A percentile compares a stretch with the other conserved stretches of the same genome.
These are phyloP conservation scores for Gallinago media DNA, from an alignment of 2,113 vertebrate species.

Conservation along the genomic window DNA sequence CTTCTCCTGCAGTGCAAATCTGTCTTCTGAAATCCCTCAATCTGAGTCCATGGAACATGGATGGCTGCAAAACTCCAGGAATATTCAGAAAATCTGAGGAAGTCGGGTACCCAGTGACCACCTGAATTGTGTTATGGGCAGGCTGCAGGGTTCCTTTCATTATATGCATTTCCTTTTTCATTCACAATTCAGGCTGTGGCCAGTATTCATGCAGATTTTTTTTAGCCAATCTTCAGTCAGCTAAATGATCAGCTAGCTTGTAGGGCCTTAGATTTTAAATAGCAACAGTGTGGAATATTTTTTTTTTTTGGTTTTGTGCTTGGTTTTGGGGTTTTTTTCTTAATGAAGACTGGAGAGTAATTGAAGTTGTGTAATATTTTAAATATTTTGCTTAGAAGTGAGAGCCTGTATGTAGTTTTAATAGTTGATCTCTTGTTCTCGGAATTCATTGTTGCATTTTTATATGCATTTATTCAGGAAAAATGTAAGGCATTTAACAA, in stretches of 20 bases:
- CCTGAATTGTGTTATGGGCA: neutral
- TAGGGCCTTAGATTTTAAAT: neutral
- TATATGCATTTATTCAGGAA: neutral
- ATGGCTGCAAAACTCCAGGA: neutral
- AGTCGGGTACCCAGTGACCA: too few relatives aligned
- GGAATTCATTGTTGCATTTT: neutral
- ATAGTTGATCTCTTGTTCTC: neutral
- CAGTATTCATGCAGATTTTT: neutral
- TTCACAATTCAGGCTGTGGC: neutral
- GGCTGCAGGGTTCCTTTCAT: neutral
- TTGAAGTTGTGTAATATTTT: neutral
- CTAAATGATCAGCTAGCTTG: neutral
- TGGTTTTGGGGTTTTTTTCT: neutral
- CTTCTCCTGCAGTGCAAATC: neutral
- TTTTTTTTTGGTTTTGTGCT: neutral
- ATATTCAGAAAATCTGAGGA: neutral
- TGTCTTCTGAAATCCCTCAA: neutral
- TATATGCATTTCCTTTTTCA: neutral
- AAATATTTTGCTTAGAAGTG: neutral
- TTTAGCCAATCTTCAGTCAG: neutral
- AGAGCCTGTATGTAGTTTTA: neutral
- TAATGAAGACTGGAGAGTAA: neutral
- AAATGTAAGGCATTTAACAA: fast-evolving
- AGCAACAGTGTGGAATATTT: neutral
- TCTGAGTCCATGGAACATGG: neutral